A percentile compares a stretch with the other conserved stretches of the same genome.
Evolutionary conservation across 1,140 invertebrate species (phyloP).

Genomic region (Atta colombica): DNA sequence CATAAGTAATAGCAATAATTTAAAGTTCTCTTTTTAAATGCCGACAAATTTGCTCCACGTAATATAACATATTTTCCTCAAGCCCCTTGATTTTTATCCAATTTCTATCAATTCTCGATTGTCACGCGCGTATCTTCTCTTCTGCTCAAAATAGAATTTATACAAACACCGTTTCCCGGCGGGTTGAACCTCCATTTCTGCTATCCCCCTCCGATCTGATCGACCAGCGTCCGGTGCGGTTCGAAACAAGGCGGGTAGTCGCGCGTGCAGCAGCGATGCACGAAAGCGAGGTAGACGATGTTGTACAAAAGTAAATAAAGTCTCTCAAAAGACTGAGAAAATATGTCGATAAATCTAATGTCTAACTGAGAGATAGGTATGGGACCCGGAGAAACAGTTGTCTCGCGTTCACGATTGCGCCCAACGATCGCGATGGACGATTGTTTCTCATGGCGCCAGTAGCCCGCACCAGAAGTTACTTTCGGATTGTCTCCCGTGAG

Average conservation of each 20-base stretch:
- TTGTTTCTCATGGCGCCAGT: conserved; percentile 57
- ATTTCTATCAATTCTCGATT: conserved; percentile 29
- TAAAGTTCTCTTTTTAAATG: background rate
- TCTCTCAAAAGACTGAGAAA: conserved; percentile 75
- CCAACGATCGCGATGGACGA: conserved; percentile 42
- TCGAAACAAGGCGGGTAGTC: conserved; percentile 51
- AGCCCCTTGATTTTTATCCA: background rate
- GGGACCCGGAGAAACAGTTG: conserved; percentile 54
- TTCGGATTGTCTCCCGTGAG: conserved; percentile 58
- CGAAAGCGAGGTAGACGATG: conserved; percentile 44
- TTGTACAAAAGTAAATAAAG: conserved; percentile 74
- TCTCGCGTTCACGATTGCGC: background rate
- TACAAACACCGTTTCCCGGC: conserved; percentile 33
- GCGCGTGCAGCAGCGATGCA: conserved; percentile 4
- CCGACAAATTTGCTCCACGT: background rate
- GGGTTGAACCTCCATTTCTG: conserved; percentile 27
- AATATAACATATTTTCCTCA: background rate
- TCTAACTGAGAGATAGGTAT: conserved; percentile 74
- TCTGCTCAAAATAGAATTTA: conserved; percentile 51
- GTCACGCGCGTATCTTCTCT: conserved; percentile 1
- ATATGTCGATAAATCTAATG: conserved; percentile 81
- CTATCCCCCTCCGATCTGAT: conserved; percentile 54
- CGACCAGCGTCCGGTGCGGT: conserved; percentile 38
- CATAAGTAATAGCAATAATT: background rate
- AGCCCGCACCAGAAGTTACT: conserved; percentile 60